Evolutionary conservation across 1,140 invertebrate species (phyloP).

Genomic region (Chelonus insularis): DNA sequence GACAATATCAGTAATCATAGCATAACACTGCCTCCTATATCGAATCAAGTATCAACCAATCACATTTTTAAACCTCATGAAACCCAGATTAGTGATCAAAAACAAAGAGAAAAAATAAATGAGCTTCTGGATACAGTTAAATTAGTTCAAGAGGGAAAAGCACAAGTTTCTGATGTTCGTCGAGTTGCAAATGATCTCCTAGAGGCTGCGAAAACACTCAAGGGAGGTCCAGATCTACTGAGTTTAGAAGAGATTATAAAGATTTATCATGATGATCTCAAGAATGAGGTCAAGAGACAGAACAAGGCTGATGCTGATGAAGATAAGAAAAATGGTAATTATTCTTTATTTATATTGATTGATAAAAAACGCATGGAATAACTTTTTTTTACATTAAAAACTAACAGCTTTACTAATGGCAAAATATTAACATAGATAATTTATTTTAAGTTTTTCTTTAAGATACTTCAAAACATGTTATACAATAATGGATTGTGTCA

Average conservation of each 20-base stretch:
- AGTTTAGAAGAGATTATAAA: slow-evolving; percentile 54
- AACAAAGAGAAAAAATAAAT: slow-evolving; percentile 54
- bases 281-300: slow-evolving; percentile 58
- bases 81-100: slow-evolving; percentile 38
- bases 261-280: slow-evolving; percentile 48
- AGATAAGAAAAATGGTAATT: slow-evolving; percentile 44
- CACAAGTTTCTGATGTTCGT: slow-evolving; percentile 41
- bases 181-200: slow-evolving; percentile 50
- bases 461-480: too few relatives aligned
- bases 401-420: too few relatives aligned
- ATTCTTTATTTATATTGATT: slow-evolving; percentile 48
- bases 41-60: slow-evolving; percentile 33
- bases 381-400: too few relatives aligned
- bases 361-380: too few relatives aligned
- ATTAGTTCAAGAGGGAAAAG: slow-evolving; percentile 56
- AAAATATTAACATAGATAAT: too few relatives aligned
- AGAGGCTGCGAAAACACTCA: slow-evolving; percentile 44
- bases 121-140: slow-evolving; percentile 58
- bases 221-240: slow-evolving; percentile 55
- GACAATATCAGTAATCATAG: too few relatives aligned
- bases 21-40: too few relatives aligned
- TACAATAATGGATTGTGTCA: too few relatives aligned
- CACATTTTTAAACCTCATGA: slow-evolving; percentile 61
- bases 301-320: slow-evolving; percentile 33
- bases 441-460: too few relatives aligned